Base-by-base conservation (phyloP, 2,888 invertebrate species). In the Didymodactylos carnosus region DNA sequence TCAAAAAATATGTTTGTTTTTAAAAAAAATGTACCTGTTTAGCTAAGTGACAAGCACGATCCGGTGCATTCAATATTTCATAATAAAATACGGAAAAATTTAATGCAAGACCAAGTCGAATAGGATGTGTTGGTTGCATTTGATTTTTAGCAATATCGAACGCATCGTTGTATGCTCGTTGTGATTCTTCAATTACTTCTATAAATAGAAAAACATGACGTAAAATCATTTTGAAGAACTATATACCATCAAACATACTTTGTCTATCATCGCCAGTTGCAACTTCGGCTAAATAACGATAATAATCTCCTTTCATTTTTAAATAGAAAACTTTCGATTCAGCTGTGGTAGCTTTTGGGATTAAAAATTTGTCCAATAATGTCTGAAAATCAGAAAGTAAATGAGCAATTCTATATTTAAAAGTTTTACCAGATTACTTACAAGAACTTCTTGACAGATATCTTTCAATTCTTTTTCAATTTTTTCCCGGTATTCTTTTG, bases 51-150 rank as follows among this genome's bases (percentile, higher is more conserved):
- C 97, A 97, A 86, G 97, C 97, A 86, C 94, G 89, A 86, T 94
- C 93, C 84, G 95, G 95, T 84, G 93, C 91, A 89, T 94, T 95
- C 87, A 94, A 90, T 86, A 97, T 97, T 91, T 97, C 97, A 87
- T 95, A 97, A 90, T 93, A 94, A 89, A 97, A 97, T 85, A 98
- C 97, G 84, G 97, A 97, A 89, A 94, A 97, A 90, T 97, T 97
- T 87, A 97, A 89, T 81, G 95, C 97, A 85, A 97, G 89, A 83
- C 97, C 97, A 86, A 97, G 90, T 85, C 95, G 89, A 87, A 97
- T 97, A 83, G 97, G 95, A 87, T 97, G 95, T 83, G 95, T 97
- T 80, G 95, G 92, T 87, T 92, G 92, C 94, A 97, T 94, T 89
- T 94, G 92, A 84, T 90, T 89, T 87, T 92, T 92, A 84, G 94